Evolutionary conservation across 1,140 invertebrate genomes (phyloP), one percentile per base, ranked within the genome.

Genomic region (Megalonaias nervosa): DNA sequence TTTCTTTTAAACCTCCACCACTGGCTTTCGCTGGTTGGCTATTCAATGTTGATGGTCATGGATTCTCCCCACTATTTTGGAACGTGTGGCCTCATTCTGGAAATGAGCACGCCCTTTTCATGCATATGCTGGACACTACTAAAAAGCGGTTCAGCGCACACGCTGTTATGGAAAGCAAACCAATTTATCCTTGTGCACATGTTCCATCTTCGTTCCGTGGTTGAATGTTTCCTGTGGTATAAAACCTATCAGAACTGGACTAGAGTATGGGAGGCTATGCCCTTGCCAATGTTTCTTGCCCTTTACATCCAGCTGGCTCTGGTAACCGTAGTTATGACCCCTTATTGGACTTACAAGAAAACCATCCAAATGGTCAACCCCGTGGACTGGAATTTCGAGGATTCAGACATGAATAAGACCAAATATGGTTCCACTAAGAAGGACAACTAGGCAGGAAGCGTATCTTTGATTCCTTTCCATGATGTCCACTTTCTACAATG

Each of bases 1-100:
- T 68, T 82, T 26, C 74, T 86, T 57, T 71, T 89, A 11, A 86
- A 87, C 56, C 56, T 84, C 2, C 87, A 89, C 65, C 87, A 89
- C 74, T 86, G 84, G 80, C 64, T 89, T 1, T 79, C 85, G 3
- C 69, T 89, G 17, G n/a, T 69, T 23, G 76, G 79, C 26, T 77
- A 71, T 62, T 66, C 67, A 26, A 13, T 80, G 15, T 16, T 80
- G 12, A 16, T 75, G 9, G n/a, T 56, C 55, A 31, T 48, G 15
- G 67, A 75, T 14, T 70, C 66, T 59, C 62, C 69, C 14, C 83
- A 84, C 75, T 84, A 60, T 66, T 81, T 81, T 64, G 81, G 77
- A n/a, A 66, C 67, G 15, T 71, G 55, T 9, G 76, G 68, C 1
- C 75, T 84, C 14, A 48, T 82, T 21, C 59, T 84, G 13, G 81